Evolutionary conservation across 2,888 invertebrate species (phyloP).

Genomic region (Caenorhabditis sp.): DNA sequence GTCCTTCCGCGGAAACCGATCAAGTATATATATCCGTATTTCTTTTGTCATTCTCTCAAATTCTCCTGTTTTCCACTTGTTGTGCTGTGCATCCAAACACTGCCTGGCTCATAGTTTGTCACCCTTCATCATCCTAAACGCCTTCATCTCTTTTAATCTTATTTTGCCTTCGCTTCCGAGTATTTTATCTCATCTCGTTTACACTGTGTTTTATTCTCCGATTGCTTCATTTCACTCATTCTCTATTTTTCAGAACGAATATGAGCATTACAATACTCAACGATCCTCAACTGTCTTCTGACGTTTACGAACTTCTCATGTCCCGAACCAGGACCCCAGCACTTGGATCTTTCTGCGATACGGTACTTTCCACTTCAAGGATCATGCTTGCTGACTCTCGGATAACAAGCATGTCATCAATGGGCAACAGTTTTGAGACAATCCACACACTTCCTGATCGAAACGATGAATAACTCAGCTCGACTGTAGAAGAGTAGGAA

Average conservation of each 20-base stretch:
- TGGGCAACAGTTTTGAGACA: neutral
- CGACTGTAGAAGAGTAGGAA: conserved; percentile 47
- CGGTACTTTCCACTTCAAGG: conserved; percentile 9
- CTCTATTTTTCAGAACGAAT: neutral
- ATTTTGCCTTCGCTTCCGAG: neutral
- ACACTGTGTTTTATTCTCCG: too few species aligned
- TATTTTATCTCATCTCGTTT: neutral
- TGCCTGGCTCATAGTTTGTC: neutral
- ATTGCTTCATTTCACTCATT: neutral
- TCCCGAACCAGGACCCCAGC: conserved; percentile 43
- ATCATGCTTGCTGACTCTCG: conserved; percentile 12
- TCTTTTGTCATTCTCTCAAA: conserved; percentile 28
- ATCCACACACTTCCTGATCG: conserved; percentile 9
- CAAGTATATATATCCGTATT: conserved; percentile 37
- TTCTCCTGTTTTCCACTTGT: neutral
- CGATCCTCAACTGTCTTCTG: conserved; percentile 64
- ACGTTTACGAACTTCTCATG: conserved; percentile 66
- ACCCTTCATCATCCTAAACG: neutral
- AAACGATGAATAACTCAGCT: conserved; percentile 32
- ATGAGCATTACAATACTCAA: conserved; percentile 71
- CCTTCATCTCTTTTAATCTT: conserved; percentile 7
- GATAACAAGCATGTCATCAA: neutral
- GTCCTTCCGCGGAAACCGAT: conserved; percentile 33
- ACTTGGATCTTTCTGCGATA: conserved; percentile 43
- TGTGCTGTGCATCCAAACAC: neutral